Percentiles rank a stretch among this genome's conserved stretches.
phyloP scores from a whole-genome alignment of 2,113 vertebrate genomes.

The Pavo muticus region DNA sequence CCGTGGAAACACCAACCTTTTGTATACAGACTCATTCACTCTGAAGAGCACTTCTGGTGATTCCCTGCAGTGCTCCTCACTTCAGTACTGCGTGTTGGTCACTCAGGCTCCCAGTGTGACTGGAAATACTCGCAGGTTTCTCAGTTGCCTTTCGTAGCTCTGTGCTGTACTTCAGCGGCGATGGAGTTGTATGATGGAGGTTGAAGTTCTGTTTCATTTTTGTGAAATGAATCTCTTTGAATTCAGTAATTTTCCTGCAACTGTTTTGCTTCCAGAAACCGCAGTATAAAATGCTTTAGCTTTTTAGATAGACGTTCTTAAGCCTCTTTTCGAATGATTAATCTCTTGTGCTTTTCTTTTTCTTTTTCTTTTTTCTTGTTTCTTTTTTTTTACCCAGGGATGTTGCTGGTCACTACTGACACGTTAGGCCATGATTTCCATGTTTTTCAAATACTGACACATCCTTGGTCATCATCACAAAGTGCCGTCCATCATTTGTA shows the following conservation, averaged over 20 bases:
- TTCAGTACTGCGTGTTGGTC: not conserved
- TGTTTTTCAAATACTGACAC: constrained; percentile 96
- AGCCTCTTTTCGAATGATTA: constrained; percentile 5
- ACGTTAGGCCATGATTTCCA: constrained; percentile 96
- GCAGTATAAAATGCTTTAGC: not conserved
- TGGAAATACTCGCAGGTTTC: not conserved
- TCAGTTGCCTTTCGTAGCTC: not conserved
- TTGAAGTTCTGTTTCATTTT: not conserved
- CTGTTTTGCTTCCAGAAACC: not conserved
- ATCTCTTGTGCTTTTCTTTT: constrained; percentile 43
- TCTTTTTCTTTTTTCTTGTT: not conserved
- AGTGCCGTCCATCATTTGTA: constrained; percentile 97
- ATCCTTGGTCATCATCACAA: constrained; percentile 96
- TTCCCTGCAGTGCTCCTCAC: not conserved
- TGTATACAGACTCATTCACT: not conserved
- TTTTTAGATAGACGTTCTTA: not conserved
- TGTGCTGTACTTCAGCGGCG: not conserved
- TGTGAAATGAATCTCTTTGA: not conserved
- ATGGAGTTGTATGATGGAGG: not conserved
- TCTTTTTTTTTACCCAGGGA: constrained; percentile 80
- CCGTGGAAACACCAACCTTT: not conserved
- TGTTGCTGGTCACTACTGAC: constrained; percentile 97
- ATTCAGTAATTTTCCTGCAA: not conserved
- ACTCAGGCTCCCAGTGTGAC: not conserved
- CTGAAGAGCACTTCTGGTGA: not conserved